Percentiles rank a stretch among this genome's conserved stretches.
Conservation (phyloP, 2,797 vertebrate species). For the Phaenicophaeus curvirostris region DNA sequence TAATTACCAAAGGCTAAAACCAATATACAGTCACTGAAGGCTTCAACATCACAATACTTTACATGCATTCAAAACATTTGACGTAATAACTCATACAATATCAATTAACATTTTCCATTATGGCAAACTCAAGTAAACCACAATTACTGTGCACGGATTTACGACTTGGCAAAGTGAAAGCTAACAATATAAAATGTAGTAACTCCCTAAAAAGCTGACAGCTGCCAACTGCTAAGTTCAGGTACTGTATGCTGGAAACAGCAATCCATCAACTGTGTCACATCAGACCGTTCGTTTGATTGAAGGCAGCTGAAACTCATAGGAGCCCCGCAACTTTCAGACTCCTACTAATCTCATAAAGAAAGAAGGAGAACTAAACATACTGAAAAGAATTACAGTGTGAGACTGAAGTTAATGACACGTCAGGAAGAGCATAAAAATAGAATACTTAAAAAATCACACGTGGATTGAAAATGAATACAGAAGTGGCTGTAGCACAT, state of each 20-base stretch:
- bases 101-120: not conserved
- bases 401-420: not conserved
- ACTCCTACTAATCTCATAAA: fast-evolving
- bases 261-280: not conserved
- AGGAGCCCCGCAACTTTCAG: not conserved
- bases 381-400: not conserved
- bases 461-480: not conserved
- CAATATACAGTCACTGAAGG: not conserved
- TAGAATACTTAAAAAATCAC: not conserved
- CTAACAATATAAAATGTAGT: not conserved
- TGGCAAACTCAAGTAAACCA: not conserved
- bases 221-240: not conserved
- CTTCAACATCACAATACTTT: not conserved
- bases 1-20: not conserved
- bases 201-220: not conserved
- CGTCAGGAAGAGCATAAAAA: not conserved
- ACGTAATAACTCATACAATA: not conserved
- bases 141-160: not conserved
- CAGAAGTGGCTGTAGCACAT: not conserved
- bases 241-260: not conserved
- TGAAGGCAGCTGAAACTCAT: not conserved
- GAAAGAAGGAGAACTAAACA: not conserved
- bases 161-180: not conserved
- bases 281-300: not conserved
- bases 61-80: not conserved